Conservation (phyloP, 2,888 invertebrate genomes). For the Holacanthella duospinosa region DNA sequence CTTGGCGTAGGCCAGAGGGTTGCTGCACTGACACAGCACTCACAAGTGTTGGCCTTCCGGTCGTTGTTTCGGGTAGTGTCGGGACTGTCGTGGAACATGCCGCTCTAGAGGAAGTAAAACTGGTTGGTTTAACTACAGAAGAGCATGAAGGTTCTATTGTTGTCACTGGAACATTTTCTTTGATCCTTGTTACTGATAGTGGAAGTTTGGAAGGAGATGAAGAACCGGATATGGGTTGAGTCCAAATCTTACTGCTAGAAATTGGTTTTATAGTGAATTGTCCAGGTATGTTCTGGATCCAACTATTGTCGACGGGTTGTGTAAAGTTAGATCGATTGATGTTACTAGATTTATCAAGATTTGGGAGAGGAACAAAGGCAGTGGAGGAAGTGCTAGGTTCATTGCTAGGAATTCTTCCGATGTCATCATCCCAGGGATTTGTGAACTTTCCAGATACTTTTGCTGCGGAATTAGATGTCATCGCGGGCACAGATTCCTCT, state of each 20-base stretch:
- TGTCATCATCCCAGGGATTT: conserved; percentile 37
- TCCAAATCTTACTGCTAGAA: conserved; percentile 1
- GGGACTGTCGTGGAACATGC: neutral
- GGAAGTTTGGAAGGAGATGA: neutral
- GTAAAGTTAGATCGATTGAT: conserved; percentile 7
- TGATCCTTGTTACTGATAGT: neutral
- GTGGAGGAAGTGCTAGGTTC: neutral
- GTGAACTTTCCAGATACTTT: conserved; percentile 33
- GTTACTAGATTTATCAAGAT: conserved; percentile 8
- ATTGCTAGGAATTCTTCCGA: conserved; percentile 9
- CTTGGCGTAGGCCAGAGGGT: conserved; percentile 29
- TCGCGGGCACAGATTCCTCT: no score
- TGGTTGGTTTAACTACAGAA: neutral
- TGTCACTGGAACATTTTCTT: neutral
- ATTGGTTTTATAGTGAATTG: neutral
- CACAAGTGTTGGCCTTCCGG: conserved; percentile 20
- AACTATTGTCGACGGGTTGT: neutral
- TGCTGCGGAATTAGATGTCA: no score
- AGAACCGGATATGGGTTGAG: neutral
- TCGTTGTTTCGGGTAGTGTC: neutral
- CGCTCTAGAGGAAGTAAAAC: neutral
- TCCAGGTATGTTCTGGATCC: conserved; percentile 8
- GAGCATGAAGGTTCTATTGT: neutral
- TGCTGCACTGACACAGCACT: conserved; percentile 21
- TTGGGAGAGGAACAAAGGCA: neutral